phyloP scores from a whole-genome alignment of 2,797 vertebrate species.

The Myotis vivesi region DNA sequence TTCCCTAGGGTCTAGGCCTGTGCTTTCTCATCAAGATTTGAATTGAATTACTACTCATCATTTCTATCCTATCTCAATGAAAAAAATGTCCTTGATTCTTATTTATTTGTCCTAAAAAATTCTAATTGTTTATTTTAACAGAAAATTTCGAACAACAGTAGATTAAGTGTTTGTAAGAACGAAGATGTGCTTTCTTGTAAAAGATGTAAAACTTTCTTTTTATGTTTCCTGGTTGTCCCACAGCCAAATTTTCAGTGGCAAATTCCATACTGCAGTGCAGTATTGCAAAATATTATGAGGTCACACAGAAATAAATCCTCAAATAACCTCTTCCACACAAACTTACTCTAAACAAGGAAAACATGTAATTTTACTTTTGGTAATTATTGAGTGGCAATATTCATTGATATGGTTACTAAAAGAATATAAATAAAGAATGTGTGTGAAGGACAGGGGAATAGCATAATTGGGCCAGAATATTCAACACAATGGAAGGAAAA shows the following conservation, averaged over 20 bases:
- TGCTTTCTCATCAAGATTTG: background rate
- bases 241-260: constrained; percentile 10
- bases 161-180: background rate
- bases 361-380: constrained; percentile 3
- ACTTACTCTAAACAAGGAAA: constrained; percentile 61
- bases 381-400: constrained; percentile 6
- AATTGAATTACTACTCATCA: background rate
- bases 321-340: constrained; percentile 61
- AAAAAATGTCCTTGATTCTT: background rate
- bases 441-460: constrained; percentile 47
- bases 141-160: background rate
- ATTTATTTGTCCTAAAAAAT: background rate
- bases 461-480: constrained; percentile 55
- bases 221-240: background rate
- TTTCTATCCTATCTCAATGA: background rate
- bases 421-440: constrained; percentile 71
- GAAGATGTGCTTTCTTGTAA: background rate
- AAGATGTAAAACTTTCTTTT: background rate
- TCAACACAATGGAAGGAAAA: constrained; percentile 66
- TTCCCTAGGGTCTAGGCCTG: background rate
- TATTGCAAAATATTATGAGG: constrained; percentile 49
- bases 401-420: constrained; percentile 36
- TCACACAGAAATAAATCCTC: constrained; percentile 61
- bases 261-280: background rate
- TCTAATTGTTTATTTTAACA: constrained; percentile 26